Evolutionary conservation across 2,113 vertebrate species (phyloP), one percentile per base, ranked within the genome.

Genomic region (Bos javanicus): DNA sequence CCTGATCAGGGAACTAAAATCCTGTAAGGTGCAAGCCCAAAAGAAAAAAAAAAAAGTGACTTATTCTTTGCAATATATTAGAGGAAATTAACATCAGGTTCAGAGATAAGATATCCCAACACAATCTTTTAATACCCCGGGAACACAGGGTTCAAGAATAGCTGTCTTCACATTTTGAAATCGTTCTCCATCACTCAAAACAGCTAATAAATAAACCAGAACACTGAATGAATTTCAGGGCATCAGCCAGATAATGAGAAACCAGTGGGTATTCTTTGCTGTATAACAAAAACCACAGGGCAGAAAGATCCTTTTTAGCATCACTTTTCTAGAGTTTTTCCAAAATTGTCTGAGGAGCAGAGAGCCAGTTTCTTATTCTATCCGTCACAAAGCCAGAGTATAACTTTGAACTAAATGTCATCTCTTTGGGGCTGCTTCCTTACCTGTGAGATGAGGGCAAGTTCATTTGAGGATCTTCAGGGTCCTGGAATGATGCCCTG

Each of bases 201-300:
- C 64, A 97, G 87, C 71, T 96, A 90, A 96, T 96, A 96, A 95
- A 95, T 85, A 96, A 98, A 94, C 81, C 87, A 88, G 92, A 89
- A 86, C 74, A 94, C 87, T n/a, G 78, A 93, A 82, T 95, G 88
- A 95, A 60, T 92, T 88, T 95, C 56, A 36, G 25, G 90, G 48
- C 87, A 19, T n/a, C 5, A 3, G 87, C 52, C 46, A 81, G 95
- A 80, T 92, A 60, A 96, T 46, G 48, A 91, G 71, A 94, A 94
- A 86, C 92, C 82, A 88, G 67, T 17, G 43, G 90, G 36, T 46
- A 50, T 39, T 85, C 85, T 97, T 83, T 84, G 84, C 94, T 94
- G 33, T 62, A 57, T 64, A 95, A 97, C 67, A 91, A 95, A 95
- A 98, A 91, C 82, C 87, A 62, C 82, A 89, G 23, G 16, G 23